Evolutionary conservation across 2,888 invertebrate genomes (phyloP).

Genomic region (Chironomus riparius): DNA sequence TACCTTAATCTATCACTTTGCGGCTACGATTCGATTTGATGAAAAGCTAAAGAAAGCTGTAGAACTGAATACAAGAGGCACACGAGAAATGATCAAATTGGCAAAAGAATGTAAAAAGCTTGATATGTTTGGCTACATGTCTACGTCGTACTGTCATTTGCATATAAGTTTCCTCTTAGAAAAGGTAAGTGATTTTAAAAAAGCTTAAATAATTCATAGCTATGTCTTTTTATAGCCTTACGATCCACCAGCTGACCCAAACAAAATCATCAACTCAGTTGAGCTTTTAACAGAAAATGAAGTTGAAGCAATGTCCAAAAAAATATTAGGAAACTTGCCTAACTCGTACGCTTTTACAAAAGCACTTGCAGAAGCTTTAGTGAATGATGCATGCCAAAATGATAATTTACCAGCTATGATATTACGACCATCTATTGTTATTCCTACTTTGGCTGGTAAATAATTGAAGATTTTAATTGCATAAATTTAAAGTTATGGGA

Average conservation of each 20-base stretch:
- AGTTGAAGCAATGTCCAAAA: constrained; percentile 53
- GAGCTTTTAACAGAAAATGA: constrained; percentile 72
- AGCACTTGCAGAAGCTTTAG: constrained; percentile 75
- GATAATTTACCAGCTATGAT: constrained; percentile 67
- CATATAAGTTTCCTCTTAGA: constrained; percentile 73
- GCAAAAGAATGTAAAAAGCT: constrained; percentile 70
- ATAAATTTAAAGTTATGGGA: no score
- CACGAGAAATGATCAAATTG: constrained; percentile 75
- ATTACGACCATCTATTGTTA: constrained; percentile 80
- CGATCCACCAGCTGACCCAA: constrained; percentile 69
- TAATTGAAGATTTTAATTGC: no score
- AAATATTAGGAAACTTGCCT: constrained; percentile 66
- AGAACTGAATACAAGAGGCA: constrained; percentile 84
- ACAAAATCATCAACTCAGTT: constrained; percentile 62
- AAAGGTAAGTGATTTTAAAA: constrained; percentile 37
- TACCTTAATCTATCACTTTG: constrained; percentile 77
- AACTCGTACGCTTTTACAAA: constrained; percentile 94
- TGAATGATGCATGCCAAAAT: constrained; percentile 60
- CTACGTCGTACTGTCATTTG: constrained; percentile 87
- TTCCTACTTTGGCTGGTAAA: constrained; percentile 63
- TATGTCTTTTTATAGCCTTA: constrained; percentile 48
- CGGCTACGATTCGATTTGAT: constrained; percentile 66
- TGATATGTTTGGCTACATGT: constrained; percentile 67
- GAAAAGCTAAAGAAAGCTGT: constrained; percentile 84
- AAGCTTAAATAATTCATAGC: background rate